Evolutionary conservation across 1,140 invertebrate species (phyloP).

Genomic region (Panagrolaimus sp.): DNA sequence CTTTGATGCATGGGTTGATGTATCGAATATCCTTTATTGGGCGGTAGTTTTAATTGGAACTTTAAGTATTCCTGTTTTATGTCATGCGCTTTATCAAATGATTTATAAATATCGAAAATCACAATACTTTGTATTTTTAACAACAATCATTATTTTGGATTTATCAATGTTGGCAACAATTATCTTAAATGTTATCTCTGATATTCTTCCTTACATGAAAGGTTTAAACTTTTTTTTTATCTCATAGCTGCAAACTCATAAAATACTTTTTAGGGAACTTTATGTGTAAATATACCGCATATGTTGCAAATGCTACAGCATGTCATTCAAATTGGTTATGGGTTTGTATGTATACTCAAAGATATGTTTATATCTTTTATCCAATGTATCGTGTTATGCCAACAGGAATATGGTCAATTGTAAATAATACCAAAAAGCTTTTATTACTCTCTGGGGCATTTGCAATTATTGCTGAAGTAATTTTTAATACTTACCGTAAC

Average conservation of each 20-base stretch:
- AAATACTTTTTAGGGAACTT: neutral
- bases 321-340: conserved; percentile 15
- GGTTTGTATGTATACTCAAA: conserved; percentile 9
- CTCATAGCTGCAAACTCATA: neutral
- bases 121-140: neutral
- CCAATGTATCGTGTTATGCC: neutral
- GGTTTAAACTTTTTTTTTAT: too few species aligned
- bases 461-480: neutral
- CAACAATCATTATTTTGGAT: conserved; percentile 1
- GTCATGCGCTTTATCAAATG: neutral
- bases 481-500: neutral
- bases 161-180: neutral
- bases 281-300: neutral
- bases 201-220: conserved; percentile 1
- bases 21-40: neutral
- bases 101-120: neutral
- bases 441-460: neutral
- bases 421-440: neutral
- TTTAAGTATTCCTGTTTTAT: neutral
- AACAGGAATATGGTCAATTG: conserved; percentile 5
- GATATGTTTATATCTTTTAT: conserved; percentile 7
- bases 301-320: neutral
- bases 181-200: conserved; percentile 4
- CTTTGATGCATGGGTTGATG: neutral
- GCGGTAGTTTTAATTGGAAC: neutral